Percentiles rank a stretch among this genome's conserved stretches.
These are phyloP conservation scores for Muscina levida DNA, from an alignment of 2,888 invertebrate species.

Conservation along the genomic window DNA sequence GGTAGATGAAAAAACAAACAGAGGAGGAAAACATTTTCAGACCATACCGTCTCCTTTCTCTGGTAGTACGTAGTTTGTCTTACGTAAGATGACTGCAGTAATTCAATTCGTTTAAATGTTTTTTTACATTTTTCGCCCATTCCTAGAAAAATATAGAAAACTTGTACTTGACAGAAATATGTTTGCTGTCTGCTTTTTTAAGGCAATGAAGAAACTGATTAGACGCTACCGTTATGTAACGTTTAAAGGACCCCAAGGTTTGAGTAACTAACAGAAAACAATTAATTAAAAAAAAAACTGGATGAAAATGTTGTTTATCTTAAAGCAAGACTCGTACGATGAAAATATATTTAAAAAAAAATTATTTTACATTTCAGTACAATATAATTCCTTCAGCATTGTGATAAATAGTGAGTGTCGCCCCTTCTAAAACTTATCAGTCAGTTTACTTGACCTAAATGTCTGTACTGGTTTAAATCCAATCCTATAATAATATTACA, in stretches of 20 bases:
- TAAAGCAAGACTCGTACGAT: too few relatives aligned
- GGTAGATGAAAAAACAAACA: neutral
- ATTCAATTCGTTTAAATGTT: conserved; percentile 62
- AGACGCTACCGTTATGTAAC: neutral
- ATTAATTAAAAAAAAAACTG: neutral
- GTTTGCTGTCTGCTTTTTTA: neutral
- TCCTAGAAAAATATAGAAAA: too few relatives aligned
- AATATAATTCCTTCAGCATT: too few relatives aligned
- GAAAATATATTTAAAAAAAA: too few relatives aligned
- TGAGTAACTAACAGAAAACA: neutral
- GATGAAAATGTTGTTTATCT: too few relatives aligned
- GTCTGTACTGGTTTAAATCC: too few relatives aligned
- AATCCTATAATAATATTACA: neutral
- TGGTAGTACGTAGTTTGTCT: neutral
- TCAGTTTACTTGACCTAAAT: too few relatives aligned
- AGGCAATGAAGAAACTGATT: conserved; percentile 29
- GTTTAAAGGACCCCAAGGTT: too few relatives aligned
- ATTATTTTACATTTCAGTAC: too few relatives aligned
- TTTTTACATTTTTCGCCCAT: conserved; percentile 30
- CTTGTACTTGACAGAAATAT: neutral
- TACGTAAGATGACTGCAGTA: conserved; percentile 62
- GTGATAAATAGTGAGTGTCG: too few relatives aligned
- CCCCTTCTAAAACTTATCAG: too few relatives aligned
- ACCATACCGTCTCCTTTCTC: conserved; percentile 31
- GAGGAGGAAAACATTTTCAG: conserved; percentile 21